Evolutionary conservation across 2,888 invertebrate species (phyloP).

Genomic region (Adelphocoris suturalis): DNA sequence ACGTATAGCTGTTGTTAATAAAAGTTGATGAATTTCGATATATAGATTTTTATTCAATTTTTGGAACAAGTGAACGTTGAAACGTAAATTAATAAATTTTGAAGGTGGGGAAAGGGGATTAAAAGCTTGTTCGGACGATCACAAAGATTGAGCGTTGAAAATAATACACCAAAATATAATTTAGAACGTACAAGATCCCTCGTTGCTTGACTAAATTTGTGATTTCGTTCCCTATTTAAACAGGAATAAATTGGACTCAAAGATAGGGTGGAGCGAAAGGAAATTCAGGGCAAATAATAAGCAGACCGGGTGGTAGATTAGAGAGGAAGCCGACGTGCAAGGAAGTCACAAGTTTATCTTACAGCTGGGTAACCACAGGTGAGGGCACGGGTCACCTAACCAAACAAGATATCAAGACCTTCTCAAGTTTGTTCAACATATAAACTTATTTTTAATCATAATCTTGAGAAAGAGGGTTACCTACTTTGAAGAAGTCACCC

Average conservation of each 20-base stretch:
- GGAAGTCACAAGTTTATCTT: slow-evolving; percentile 64
- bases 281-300: slow-evolving; percentile 8
- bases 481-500: background rate
- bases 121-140: no score
- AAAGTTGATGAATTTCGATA: no score
- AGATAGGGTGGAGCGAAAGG: background rate
- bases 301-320: slow-evolving; percentile 32
- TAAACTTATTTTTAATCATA: slow-evolving; percentile 45
- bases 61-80: no score
- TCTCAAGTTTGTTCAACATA: slow-evolving; percentile 60
- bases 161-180: no score
- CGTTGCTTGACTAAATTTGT: no score
- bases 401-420: slow-evolving; percentile 61
- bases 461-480: slow-evolving; percentile 57
- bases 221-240: no score
- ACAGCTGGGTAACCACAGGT: slow-evolving; percentile 71
- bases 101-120: no score
- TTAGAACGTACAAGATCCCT: no score
- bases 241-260: background rate
- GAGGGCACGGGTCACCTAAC: slow-evolving; percentile 70
- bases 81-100: no score
- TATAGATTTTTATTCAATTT: no score
- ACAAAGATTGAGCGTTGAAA: no score
- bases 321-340: slow-evolving; percentile 40
- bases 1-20: no score